Conservation (phyloP, 2,797 vertebrate genomes). For the Enteromius paludinosus region DNA sequence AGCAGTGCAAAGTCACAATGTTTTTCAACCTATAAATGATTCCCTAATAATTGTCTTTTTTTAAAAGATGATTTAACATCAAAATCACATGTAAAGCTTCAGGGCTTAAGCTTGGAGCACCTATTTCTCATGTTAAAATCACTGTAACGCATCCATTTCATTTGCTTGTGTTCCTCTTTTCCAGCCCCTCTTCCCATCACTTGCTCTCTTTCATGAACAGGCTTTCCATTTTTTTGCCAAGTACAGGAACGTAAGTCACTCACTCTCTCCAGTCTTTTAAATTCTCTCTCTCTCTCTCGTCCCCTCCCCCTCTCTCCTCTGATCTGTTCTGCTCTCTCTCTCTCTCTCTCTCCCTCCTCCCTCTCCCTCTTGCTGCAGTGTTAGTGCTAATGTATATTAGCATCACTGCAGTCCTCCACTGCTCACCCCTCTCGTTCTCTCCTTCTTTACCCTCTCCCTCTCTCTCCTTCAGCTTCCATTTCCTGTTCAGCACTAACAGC, state of each 20-base stretch:
- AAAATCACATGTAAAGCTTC: not conserved
- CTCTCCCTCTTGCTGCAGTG: constrained; percentile 77
- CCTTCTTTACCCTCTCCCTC: constrained; percentile 24
- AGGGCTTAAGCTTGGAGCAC: not conserved
- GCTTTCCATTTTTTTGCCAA: constrained; percentile 70
- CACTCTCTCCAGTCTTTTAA: constrained; percentile 52
- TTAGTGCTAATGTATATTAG: constrained; percentile 81
- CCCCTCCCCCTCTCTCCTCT: not conserved
- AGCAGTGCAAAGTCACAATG: not conserved
- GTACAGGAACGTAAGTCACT: constrained; percentile 70
- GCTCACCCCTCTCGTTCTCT: constrained; percentile 47
- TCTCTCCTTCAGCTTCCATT: constrained; percentile 37
- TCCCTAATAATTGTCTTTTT: not conserved
- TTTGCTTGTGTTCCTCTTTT: constrained; percentile 15
- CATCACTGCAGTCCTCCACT: constrained; percentile 67
- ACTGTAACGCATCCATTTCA: not conserved
- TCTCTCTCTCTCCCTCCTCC: constrained; percentile 65
- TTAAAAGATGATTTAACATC: not conserved
- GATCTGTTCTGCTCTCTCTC: constrained; percentile 42
- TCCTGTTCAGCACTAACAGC: constrained; percentile 40
- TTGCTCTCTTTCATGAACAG: constrained; percentile 63
- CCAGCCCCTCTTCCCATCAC: constrained; percentile 40
- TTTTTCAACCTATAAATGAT: too few species aligned
- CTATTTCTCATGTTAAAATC: not conserved
- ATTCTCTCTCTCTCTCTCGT: constrained; percentile 53